Percentiles rank a stretch among this genome's conserved stretches.
Evolutionary conservation across 2,113 vertebrate genomes (phyloP).

Genomic region (Pica pica): DNA sequence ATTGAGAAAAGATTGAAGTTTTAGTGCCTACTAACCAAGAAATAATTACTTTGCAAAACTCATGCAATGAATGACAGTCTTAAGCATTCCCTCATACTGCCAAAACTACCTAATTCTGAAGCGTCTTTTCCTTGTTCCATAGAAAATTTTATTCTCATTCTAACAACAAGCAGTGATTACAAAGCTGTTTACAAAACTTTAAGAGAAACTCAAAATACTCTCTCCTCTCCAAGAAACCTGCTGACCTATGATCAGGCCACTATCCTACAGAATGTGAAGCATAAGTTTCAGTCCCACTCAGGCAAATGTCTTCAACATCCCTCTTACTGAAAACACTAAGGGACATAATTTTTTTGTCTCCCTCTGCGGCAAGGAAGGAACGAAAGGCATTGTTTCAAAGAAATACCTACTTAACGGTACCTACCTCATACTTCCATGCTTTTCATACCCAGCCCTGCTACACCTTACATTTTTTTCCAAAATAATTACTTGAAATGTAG

Average conservation of each 20-base stretch:
- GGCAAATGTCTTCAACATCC: not conserved
- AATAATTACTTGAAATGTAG: not conserved
- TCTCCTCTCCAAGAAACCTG: not conserved
- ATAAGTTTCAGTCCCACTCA: not conserved
- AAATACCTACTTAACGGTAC: not conserved
- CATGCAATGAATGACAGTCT: not conserved
- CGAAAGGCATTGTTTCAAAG: not conserved
- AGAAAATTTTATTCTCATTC: not conserved
- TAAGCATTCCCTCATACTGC: not conserved
- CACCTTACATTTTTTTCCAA: not conserved
- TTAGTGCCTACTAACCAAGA: not conserved
- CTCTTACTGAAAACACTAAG: not conserved
- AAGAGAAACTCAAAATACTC: not conserved
- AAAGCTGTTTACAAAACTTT: not conserved
- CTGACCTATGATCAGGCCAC: not conserved
- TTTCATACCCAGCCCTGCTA: not conserved
- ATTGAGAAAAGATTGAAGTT: not conserved
- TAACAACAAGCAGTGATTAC: not conserved
- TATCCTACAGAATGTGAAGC: fast-evolving
- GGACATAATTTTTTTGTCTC: not conserved
- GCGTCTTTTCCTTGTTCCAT: not conserved
- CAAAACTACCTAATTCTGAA: not conserved
- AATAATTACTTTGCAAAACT: not conserved
- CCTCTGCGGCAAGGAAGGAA: not conserved
- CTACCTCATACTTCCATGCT: not conserved